A percentile compares a stretch with the other conserved stretches of the same genome.
Evolutionary conservation across 2,797 vertebrate species (phyloP).

Genomic region (Dermochelys coriacea): DNA sequence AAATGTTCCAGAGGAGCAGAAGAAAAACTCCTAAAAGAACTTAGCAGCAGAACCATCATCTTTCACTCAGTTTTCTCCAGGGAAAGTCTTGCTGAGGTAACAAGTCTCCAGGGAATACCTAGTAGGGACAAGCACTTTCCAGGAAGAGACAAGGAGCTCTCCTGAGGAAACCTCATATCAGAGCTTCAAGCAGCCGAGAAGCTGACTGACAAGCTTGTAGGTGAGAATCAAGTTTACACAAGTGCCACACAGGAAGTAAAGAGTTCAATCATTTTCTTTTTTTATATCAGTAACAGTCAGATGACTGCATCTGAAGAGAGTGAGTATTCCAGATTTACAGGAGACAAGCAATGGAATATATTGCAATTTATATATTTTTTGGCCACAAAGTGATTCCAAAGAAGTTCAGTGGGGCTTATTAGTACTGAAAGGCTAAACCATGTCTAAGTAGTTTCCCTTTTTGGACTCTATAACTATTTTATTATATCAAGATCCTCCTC

Average conservation of each 20-base stretch:
- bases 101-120: neutral
- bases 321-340: neutral
- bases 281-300: neutral
- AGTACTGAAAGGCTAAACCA: neutral
- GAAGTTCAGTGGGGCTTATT: neutral
- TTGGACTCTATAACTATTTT: neutral
- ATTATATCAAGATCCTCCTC: neutral
- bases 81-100: neutral
- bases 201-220: neutral
- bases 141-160: neutral
- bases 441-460: neutral
- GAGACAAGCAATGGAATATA: neutral
- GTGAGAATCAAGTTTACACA: neutral
- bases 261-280: neutral
- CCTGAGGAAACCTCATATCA: neutral
- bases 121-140: neutral
- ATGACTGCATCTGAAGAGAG: neutral
- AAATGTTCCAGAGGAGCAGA: neutral
- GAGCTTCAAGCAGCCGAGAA: slow-evolving; percentile 21
- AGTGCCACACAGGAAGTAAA: neutral
- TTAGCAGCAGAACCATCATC: neutral
- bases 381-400: neutral
- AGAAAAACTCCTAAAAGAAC: neutral
- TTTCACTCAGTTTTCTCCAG: neutral
- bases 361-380: fast-evolving